Conservation (phyloP, 2,113 vertebrate species). For the Ramphastos sulfuratus region DNA sequence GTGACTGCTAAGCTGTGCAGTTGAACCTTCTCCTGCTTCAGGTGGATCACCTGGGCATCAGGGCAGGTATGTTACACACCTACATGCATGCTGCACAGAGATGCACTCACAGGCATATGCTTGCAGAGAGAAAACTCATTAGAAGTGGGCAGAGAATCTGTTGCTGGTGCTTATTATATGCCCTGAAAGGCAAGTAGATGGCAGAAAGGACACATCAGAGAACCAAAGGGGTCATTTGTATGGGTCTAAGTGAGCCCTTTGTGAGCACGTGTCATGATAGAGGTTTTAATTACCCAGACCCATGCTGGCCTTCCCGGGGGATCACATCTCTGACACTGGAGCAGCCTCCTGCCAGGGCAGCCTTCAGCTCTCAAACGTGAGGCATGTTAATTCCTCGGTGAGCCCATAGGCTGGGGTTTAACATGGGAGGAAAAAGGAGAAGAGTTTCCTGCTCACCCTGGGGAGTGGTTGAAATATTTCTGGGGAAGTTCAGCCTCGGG, state of each 20-base stretch:
- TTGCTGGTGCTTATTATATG: not conserved
- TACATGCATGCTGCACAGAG: not conserved
- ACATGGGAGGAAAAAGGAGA: too few relatives aligned
- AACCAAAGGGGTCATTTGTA: slow-evolving; percentile 21
- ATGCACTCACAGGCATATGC: rapidly evolving
- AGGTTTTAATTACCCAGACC: not conserved
- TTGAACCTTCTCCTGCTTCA: not conserved
- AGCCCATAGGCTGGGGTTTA: rapidly evolving
- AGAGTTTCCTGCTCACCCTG: not conserved
- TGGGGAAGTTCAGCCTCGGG: rapidly evolving
- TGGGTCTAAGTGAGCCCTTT: not conserved
- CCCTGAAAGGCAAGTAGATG: not conserved
- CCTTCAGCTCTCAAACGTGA: not conserved
- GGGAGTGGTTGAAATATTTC: not conserved
- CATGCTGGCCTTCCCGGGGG: not conserved
- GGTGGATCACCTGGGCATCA: not conserved
- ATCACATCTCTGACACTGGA: not conserved
- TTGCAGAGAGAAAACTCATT: not conserved
- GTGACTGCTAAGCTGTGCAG: too few relatives aligned
- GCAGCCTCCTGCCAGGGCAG: not conserved
- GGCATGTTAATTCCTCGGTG: not conserved
- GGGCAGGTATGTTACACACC: not conserved
- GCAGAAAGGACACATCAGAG: not conserved
- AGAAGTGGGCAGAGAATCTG: not conserved
- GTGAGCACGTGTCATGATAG: not conserved